phyloP scores from a whole-genome alignment of 2,797 vertebrate genomes.

The Astyanax mexicanus region DNA sequence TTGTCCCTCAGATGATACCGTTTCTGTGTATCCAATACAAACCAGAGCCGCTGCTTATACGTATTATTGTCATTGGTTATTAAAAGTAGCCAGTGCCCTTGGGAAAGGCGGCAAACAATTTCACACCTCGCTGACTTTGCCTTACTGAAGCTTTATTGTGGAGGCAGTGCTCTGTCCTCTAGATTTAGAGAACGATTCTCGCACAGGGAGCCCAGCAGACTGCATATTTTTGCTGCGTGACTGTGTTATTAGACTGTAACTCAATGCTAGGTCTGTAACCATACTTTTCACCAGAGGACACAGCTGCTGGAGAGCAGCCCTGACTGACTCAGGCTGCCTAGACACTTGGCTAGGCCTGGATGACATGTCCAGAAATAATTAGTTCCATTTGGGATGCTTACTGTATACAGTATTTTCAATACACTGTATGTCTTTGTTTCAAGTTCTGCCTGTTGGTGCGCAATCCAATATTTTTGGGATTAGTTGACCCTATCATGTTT shows the following conservation, averaged over 20 bases:
- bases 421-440: neutral
- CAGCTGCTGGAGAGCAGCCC: conserved; percentile 34
- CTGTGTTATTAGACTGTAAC: conserved; percentile 36
- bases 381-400: neutral
- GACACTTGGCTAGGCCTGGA: neutral
- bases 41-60: conserved; percentile 7
- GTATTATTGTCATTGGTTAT: conserved; percentile 33
- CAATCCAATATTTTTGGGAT: no score
- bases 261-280: conserved; percentile 23
- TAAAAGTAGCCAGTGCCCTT: conserved; percentile 12
- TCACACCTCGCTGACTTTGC: conserved; percentile 40
- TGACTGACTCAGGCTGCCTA: neutral
- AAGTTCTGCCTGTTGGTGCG: neutral
- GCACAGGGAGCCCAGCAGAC: neutral
- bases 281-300: conserved; percentile 13
- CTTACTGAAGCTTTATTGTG: conserved; percentile 7
- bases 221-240: conserved; percentile 26
- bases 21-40: conserved; percentile 7
- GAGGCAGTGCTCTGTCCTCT: neutral
- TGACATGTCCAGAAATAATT: neutral
- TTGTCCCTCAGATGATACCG: neutral
- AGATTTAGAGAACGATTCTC: conserved; percentile 4
- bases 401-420: neutral
- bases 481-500: no score
- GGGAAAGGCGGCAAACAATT: conserved; percentile 49